phyloP scores from a whole-genome alignment of 2,888 invertebrate genomes.

The Latheticus oryzae region DNA sequence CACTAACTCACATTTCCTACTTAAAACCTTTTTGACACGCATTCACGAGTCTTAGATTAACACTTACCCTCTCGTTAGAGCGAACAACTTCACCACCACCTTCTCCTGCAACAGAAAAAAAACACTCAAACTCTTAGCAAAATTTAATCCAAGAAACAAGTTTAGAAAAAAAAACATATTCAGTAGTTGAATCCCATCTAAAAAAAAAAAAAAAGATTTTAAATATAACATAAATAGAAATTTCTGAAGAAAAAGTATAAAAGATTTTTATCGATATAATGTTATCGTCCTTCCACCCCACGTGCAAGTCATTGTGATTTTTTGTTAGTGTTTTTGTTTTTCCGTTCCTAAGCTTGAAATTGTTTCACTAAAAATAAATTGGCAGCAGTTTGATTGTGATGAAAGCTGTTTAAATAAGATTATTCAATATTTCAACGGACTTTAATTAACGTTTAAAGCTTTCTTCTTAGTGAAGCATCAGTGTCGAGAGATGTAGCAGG shows the following conservation, averaged over 20 bases:
- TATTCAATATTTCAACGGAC: conserved; percentile 36
- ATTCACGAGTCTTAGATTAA: no score
- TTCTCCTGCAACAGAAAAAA: conserved; percentile 22
- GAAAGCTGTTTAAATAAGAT: conserved; percentile 29
- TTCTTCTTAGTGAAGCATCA: no score
- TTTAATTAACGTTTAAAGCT: conserved; percentile 29
- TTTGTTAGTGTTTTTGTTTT: conserved; percentile 4
- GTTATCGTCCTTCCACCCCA: no score
- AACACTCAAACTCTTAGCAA: no score
- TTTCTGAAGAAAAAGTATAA: no score
- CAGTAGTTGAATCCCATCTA: no score
- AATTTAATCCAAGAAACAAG: no score
- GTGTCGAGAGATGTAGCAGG: conserved; percentile 8
- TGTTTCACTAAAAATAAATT: conserved; percentile 35
- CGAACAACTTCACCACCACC: conserved; percentile 1
- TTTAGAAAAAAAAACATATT: no score
- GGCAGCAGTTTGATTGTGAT: conserved; percentile 34
- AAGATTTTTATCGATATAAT: no score
- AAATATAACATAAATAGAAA: no score
- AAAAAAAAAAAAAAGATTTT: no score
- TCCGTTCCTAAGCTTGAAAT: conserved; percentile 17
- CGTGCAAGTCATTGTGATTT: conserved; percentile 26
- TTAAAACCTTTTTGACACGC: no score
- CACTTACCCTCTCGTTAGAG: conserved; percentile 21
- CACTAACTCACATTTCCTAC: conserved; percentile 2